These are phyloP conservation scores for Mormyrus hasselquistii DNA, from an alignment of 2,797 vertebrate species.

Conservation along the genomic window DNA sequence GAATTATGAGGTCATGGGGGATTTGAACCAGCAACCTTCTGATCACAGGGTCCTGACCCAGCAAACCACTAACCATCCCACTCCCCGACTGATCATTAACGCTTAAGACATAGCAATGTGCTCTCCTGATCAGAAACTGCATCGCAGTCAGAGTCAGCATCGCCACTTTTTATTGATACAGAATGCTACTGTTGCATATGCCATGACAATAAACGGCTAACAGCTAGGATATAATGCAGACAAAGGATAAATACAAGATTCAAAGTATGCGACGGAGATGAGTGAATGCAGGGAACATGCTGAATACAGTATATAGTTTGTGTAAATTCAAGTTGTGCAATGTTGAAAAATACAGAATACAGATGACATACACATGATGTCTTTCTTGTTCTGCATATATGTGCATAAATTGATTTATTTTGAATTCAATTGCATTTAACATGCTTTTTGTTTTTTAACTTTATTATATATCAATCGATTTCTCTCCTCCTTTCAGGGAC, in stretches of 20 bases:
- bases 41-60: background rate
- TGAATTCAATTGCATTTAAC: background rate
- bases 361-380: background rate
- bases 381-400: background rate
- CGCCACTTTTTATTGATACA: background rate
- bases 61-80: background rate
- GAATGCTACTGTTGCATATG: background rate
- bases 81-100: background rate
- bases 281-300: background rate
- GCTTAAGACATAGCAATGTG: background rate
- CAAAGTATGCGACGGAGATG: background rate
- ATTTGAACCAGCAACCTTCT: background rate
- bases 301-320: background rate
- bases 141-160: background rate
- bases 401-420: background rate
- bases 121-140: background rate
- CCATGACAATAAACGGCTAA: background rate
- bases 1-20: background rate
- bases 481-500: background rate
- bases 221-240: background rate
- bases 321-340: background rate
- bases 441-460: background rate
- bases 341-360: background rate
- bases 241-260: background rate
- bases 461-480: background rate